Percentiles rank a stretch among this genome's conserved stretches.
These are phyloP conservation scores for Fragum sueziense DNA, from an alignment of 2,888 invertebrate species.

Conservation along the genomic window DNA sequence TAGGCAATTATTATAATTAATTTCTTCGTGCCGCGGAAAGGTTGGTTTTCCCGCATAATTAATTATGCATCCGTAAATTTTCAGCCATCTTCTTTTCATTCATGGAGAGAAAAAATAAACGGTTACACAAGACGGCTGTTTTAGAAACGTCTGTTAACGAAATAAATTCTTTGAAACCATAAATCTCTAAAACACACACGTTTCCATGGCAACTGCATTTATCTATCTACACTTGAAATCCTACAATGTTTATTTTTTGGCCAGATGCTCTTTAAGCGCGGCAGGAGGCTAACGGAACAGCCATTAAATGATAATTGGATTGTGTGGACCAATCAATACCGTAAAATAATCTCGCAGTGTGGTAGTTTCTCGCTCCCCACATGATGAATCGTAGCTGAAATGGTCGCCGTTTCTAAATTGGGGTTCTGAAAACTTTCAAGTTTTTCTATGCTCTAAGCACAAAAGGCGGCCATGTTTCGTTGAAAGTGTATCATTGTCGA, in stretches of 20 bases:
- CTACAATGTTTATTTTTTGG: constrained; percentile 39
- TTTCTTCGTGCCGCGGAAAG: neutral
- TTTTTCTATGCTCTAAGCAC: constrained; percentile 62
- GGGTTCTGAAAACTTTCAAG: constrained; percentile 66
- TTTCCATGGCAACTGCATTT: constrained; percentile 43
- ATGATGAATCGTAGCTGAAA: constrained; percentile 13
- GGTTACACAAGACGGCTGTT: constrained; percentile 21
- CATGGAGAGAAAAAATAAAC: constrained; percentile 3
- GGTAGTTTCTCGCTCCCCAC: constrained; percentile 52
- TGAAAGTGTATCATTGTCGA: neutral
- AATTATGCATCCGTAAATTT: constrained; percentile 18
- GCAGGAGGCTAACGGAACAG: constrained; percentile 63
- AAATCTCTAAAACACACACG: constrained; percentile 44
- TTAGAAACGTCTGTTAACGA: constrained; percentile 14
- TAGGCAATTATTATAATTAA: neutral
- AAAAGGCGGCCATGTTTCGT: constrained; percentile 70
- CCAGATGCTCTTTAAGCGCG: constrained; percentile 33
- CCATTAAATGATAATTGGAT: constrained; percentile 56
- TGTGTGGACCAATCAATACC: constrained; percentile 55
- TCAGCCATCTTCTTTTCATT: constrained; percentile 8
- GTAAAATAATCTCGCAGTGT: constrained; percentile 34
- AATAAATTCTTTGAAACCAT: constrained; percentile 39
- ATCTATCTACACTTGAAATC: constrained; percentile 45
- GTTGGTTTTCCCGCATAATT: constrained; percentile 10
- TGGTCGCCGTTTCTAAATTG: constrained; percentile 40